These are phyloP conservation scores for Gymnoscelis rufifasciata DNA, from an alignment of 2,888 invertebrate species.

Conservation along the genomic window DNA sequence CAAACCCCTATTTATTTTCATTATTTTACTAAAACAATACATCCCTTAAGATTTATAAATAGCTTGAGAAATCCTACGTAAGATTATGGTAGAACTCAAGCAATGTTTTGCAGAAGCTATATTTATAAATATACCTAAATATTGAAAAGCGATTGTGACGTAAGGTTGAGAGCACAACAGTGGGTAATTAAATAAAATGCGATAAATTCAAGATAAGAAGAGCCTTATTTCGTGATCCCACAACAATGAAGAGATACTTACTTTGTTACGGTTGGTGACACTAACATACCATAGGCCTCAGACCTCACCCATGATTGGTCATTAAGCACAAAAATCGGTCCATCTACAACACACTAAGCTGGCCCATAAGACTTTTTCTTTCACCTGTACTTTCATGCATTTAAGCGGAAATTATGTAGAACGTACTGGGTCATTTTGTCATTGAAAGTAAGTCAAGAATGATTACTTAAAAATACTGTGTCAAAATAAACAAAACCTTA, in stretches of 20 bases:
- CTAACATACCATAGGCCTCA: slow-evolving; percentile 49
- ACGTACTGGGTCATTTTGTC: slow-evolving; percentile 18
- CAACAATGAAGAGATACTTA: slow-evolving; percentile 70
- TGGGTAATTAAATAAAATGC: slow-evolving; percentile 46
- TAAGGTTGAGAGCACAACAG: slow-evolving; percentile 50
- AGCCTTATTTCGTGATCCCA: slow-evolving; percentile 62
- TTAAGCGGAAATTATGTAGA: slow-evolving; percentile 50
- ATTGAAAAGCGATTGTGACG: slow-evolving; percentile 4
- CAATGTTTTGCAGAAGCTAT: no score
- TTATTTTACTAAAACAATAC: background rate
- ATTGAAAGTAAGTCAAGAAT: slow-evolving; percentile 25
- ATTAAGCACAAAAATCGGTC: slow-evolving; percentile 61
- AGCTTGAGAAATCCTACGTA: background rate
- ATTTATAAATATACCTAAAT: background rate
- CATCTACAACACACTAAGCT: slow-evolving; percentile 75
- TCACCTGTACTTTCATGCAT: slow-evolving; percentile 70
- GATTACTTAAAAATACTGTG: no score
- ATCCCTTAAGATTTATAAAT: background rate
- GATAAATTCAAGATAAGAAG: slow-evolving; percentile 55
- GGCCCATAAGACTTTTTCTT: slow-evolving; percentile 46
- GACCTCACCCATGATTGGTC: slow-evolving; percentile 56
- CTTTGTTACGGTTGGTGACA: slow-evolving; percentile 51
- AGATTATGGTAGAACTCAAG: no score
- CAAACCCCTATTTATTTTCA: slow-evolving; percentile 34
- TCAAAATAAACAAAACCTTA: background rate